Percentiles rank a stretch among this genome's conserved stretches.
Evolutionary conservation across 2,113 vertebrate genomes (phyloP).

Genomic region (Columba livia): DNA sequence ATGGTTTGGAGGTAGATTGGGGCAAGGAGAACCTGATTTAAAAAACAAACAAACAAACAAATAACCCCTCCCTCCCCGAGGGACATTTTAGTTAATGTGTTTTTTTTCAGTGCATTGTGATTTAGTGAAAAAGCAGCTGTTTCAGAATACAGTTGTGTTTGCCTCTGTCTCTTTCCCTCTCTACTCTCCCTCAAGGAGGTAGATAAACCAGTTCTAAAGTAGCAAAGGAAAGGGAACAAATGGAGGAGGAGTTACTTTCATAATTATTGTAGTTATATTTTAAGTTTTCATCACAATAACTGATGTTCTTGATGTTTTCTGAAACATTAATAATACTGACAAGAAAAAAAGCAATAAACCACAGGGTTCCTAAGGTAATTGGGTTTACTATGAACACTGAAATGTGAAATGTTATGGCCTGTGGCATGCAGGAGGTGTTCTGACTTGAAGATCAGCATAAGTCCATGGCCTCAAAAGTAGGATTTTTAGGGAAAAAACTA

Average conservation of each 20-base stretch:
- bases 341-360: not conserved
- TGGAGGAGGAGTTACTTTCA: not conserved
- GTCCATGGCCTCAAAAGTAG: not conserved
- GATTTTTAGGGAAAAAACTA: not conserved
- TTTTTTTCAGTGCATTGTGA: not conserved
- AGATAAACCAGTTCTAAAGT: not conserved
- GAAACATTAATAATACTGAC: not conserved
- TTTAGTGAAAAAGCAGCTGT: not conserved
- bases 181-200: not conserved
- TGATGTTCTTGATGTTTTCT: not conserved
- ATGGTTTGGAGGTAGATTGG: not conserved
- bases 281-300: not conserved
- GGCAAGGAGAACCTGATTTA: not conserved
- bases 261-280: not conserved
- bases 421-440: not conserved
- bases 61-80: accelerated
- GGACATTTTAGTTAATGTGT: not conserved
- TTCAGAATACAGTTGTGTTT: not conserved
- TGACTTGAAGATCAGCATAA: not conserved
- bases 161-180: not conserved
- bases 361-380: not conserved
- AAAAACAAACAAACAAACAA: no score
- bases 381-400: not conserved
- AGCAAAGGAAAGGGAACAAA: not conserved
- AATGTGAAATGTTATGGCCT: not conserved